These are phyloP conservation scores for Amphilophus citrinellus DNA, from an alignment of 2,113 vertebrate genomes.

Conservation along the genomic window DNA sequence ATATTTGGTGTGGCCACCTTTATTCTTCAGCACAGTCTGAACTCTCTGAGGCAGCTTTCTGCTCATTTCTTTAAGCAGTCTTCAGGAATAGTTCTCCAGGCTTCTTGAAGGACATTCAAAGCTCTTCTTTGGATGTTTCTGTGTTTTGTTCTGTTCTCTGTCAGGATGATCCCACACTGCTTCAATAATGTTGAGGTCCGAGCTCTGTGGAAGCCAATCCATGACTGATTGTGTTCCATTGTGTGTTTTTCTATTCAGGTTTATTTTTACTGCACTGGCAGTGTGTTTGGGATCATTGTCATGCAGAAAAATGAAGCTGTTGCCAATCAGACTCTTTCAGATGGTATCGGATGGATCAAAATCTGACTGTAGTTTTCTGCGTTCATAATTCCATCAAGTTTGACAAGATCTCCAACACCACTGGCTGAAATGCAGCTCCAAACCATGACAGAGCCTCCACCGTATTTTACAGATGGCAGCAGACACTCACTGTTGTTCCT, in stretches of 20 bases:
- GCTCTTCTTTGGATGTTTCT: too few relatives aligned
- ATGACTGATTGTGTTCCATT: not conserved
- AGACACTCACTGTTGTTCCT: too few relatives aligned
- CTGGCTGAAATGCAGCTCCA: too few relatives aligned
- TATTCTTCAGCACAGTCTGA: not conserved
- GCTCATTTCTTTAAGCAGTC: not conserved
- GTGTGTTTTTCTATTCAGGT: not conserved
- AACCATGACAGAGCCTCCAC: too few relatives aligned
- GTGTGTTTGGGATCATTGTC: not conserved
- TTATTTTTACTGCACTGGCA: not conserved
- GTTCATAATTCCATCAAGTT: too few relatives aligned
- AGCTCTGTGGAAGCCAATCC: not conserved
- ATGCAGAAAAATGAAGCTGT: not conserved
- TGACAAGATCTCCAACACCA: too few relatives aligned
- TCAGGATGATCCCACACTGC: not conserved
- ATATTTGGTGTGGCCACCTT: too few relatives aligned
- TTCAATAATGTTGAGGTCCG: constrained; percentile 1
- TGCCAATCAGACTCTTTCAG: not conserved
- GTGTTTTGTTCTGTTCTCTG: too few relatives aligned
- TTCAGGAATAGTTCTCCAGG: not conserved
- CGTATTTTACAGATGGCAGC: too few relatives aligned
- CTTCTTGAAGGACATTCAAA: not conserved
- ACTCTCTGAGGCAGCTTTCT: not conserved
- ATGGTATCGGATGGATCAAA: too few relatives aligned
- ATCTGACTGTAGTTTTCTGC: too few relatives aligned